Evolutionary conservation across 2,888 invertebrate species (phyloP).

Genomic region (Oithona nana): DNA sequence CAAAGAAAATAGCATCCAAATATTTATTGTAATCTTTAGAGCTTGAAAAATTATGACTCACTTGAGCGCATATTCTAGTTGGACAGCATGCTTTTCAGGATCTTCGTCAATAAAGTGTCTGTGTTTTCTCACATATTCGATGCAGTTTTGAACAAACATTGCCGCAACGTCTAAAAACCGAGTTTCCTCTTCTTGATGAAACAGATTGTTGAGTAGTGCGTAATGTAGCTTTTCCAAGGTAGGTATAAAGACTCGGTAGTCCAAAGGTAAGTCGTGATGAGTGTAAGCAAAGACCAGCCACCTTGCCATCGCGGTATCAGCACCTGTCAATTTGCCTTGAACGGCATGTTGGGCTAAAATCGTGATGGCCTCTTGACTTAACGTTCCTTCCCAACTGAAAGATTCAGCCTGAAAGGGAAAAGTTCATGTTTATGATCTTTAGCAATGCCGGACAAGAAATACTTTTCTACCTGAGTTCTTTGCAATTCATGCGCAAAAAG

Average conservation of each 20-base stretch:
- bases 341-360: conserved; percentile 80
- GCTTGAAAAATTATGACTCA: too few relatives aligned
- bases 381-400: conserved; percentile 49
- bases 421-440: background rate
- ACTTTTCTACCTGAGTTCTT: conserved; percentile 35
- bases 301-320: conserved; percentile 43
- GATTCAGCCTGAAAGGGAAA: conserved; percentile 3
- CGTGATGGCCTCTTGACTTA: conserved; percentile 50
- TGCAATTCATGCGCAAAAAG: conserved; percentile 60
- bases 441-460: too few relatives aligned
- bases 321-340: conserved; percentile 62
- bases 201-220: conserved; percentile 3
- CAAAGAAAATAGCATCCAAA: too few relatives aligned
- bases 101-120: conserved; percentile 10
- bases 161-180: conserved; percentile 4
- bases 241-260: conserved; percentile 9
- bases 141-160: conserved; percentile 1
- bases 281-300: conserved; percentile 17
- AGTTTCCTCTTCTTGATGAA: conserved; percentile 8
- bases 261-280: conserved; percentile 15
- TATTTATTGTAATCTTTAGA: too few relatives aligned
- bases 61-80: conserved; percentile 9
- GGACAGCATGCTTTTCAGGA: background rate
- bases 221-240: conserved; percentile 8
- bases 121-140: conserved; percentile 10